These are phyloP conservation scores for Halyomorpha halys DNA, from an alignment of 1,140 invertebrate species.

Conservation along the genomic window DNA sequence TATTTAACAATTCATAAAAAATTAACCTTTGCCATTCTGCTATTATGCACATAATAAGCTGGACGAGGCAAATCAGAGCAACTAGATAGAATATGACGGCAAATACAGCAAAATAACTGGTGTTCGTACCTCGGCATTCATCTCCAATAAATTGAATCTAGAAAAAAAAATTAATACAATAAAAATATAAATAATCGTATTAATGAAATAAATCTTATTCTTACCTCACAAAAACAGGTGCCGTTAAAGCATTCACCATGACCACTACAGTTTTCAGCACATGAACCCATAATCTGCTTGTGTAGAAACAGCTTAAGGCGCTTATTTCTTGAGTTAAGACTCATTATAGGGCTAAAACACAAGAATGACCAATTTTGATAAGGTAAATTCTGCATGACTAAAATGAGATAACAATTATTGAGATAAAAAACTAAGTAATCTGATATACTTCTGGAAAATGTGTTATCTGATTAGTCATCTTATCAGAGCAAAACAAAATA, in stretches of 20 bases:
- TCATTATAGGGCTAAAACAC: constrained; percentile 2
- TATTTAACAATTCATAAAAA: background rate
- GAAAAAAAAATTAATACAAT: constrained; percentile 21
- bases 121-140: constrained; percentile 50
- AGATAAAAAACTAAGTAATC: too few relatives aligned
- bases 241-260: constrained; percentile 25
- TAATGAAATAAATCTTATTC: background rate
- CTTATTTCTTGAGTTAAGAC: background rate
- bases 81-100: constrained; percentile 71
- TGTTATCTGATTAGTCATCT: too few relatives aligned
- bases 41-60: constrained; percentile 72
- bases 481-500: too few relatives aligned
- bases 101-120: constrained; percentile 59
- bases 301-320: background rate
- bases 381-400: too few relatives aligned
- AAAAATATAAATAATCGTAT: background rate
- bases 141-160: constrained; percentile 58
- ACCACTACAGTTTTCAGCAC: constrained; percentile 19
- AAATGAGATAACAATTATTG: too few relatives aligned
- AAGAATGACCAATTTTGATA: too few relatives aligned
- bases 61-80: constrained; percentile 73
- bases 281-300: background rate
- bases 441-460: too few relatives aligned
- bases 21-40: constrained; percentile 58
- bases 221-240: constrained; percentile 26